Base-by-base conservation (phyloP, 2,888 invertebrate genomes). In the Strigamia maritima region DNA sequence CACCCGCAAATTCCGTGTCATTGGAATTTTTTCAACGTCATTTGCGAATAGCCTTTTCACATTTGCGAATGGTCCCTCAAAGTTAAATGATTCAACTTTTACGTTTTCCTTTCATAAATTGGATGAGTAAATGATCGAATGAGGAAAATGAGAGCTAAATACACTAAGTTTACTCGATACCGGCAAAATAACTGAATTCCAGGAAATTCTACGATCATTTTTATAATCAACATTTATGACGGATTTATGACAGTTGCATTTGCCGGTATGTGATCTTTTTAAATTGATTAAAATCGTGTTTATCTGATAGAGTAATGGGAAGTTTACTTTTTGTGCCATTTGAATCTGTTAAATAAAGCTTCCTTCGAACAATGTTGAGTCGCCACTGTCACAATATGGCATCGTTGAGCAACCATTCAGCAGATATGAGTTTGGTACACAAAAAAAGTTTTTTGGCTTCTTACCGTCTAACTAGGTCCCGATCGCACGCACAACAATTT, bases 371-470 rank as follows among this genome's bases (percentile, higher is more conserved):
- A 26, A 28, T 16, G 10, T 28, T n/a, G 70, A 70, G 70, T 70
- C 70, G 70, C 70, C 16, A 28, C 26, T 70, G 70, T 70, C 70
- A 70, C 70, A 70, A 70, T 70, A 70, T 70, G 70, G 70, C 70
- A 70, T 70, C 70, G 70, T 70, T 70, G 70, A 70, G 70, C 70
- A 28, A 70, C 70, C 26, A 28, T 70, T 70, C 26, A 70, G 60
- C 28, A 70, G 12, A 28, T 12, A 28, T 26, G 70, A 28, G 26
- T 70, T 26, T 70, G 14, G 28, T 28, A 24, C 24, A 60, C 60
- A 19, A 19, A n/a, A 19, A n/a, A 19, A 70, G 4, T 26, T 54
- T 54, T 44, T 44, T 44, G 2, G 28, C 70, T 26, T 4, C 70
- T 70, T 70, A 70, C 70, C 70, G 26, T 70, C 28, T 26, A 70